Conservation (phyloP, 2,113 vertebrate species). For the Mormyrus lacerda region DNA sequence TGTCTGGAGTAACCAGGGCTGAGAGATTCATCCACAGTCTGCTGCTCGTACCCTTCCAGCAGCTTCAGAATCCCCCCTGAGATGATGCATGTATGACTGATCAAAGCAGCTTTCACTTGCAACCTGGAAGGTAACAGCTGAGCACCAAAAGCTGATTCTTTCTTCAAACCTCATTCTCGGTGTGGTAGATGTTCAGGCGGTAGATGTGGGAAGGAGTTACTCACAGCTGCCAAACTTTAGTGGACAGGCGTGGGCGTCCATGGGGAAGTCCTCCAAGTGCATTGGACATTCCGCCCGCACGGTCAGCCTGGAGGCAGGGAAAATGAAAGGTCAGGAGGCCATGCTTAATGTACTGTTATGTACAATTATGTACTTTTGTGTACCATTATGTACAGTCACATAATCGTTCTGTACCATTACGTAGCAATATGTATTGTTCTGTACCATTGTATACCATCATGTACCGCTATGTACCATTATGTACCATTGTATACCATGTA, state of each 20-base stretch:
- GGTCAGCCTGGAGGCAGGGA: constrained; percentile 53
- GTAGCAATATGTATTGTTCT: not conserved
- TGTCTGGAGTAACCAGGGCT: not conserved
- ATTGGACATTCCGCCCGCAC: constrained; percentile 72
- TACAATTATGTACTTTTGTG: not conserved
- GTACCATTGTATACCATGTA: not conserved
- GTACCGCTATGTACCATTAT: not conserved
- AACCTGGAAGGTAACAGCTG: not conserved
- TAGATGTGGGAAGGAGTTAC: constrained; percentile 29
- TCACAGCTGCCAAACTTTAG: constrained; percentile 75
- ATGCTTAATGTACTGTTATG: not conserved
- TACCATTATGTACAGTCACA: not conserved
- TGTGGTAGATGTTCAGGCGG: not conserved
- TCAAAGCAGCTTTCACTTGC: not conserved
- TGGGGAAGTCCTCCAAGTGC: constrained; percentile 73
- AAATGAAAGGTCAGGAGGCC: not conserved
- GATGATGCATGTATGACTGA: not conserved
- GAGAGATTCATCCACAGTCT: not conserved
- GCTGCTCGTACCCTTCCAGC: not conserved
- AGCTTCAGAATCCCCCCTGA: not conserved
- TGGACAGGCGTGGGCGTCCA: constrained; percentile 73
- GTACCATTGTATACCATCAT: not conserved
- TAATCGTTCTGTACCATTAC: not conserved
- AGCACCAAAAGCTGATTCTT: not conserved
- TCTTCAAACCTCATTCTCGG: not conserved